phyloP scores from a whole-genome alignment of 2,797 vertebrate genomes.

The Molothrus aeneus region DNA sequence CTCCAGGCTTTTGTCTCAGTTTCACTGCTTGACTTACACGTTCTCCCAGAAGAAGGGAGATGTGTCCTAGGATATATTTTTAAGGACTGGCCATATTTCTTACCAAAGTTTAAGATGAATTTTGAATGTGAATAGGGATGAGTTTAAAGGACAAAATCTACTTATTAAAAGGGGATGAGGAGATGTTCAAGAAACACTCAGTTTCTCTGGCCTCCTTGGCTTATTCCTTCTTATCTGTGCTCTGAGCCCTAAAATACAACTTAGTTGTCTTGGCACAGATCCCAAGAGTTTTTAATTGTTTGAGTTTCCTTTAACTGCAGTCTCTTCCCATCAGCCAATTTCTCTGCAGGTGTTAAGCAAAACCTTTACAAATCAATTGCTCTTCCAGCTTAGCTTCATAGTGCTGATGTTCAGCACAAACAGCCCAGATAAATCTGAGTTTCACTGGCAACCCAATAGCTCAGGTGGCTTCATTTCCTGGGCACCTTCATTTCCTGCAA shows the following conservation, averaged over 20 bases:
- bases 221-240: background rate
- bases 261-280: background rate
- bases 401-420: background rate
- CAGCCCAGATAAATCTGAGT: background rate
- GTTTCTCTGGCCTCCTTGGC: background rate
- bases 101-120: background rate
- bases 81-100: background rate
- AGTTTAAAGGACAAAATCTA: background rate
- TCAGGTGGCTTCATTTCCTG: background rate
- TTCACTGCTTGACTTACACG: background rate
- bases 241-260: background rate
- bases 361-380: background rate
- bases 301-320: background rate
- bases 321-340: background rate
- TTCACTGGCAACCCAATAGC: background rate
- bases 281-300: background rate
- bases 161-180: background rate
- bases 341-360: background rate
- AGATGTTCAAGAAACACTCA: background rate
- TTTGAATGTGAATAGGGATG: background rate
- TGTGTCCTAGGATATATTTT: background rate
- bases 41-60: background rate
- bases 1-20: constrained; percentile 31
- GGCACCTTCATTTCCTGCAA: background rate
- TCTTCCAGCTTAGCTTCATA: background rate